Percentiles rank a stretch among this genome's conserved stretches.
Evolutionary conservation across 2,888 invertebrate genomes (phyloP).

Genomic region (Apamea monoglypha): DNA sequence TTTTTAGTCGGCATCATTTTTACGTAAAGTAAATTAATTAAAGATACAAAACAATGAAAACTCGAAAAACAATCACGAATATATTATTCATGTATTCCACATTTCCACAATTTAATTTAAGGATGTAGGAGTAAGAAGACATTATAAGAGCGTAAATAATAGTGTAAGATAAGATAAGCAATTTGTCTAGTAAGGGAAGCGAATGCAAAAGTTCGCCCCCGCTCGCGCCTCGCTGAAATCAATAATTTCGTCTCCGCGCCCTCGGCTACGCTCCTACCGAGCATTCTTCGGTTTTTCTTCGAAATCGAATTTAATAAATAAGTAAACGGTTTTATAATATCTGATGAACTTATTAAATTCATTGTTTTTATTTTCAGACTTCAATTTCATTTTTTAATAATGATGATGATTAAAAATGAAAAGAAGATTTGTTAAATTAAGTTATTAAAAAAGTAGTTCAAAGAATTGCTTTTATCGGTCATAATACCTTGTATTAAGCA

Average conservation of each 20-base stretch:
- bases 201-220: constrained; percentile 83
- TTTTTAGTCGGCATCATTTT: neutral
- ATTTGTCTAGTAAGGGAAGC: constrained; percentile 79
- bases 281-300: constrained; percentile 51
- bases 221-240: constrained; percentile 81
- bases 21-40: neutral
- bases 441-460: constrained; percentile 8
- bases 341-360: neutral
- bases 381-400: neutral
- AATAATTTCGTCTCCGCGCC: constrained; percentile 84
- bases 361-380: neutral
- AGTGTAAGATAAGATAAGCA: constrained; percentile 78
- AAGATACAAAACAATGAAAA: constrained; percentile 12
- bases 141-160: constrained; percentile 68
- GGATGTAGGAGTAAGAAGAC: constrained; percentile 27
- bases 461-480: constrained; percentile 14
- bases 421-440: neutral
- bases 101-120: constrained; percentile 39
- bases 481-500: constrained; percentile 23
- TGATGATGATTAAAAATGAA: no score
- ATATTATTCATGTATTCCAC: constrained; percentile 34
- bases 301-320: constrained; percentile 52
- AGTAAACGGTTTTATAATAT: constrained; percentile 33
- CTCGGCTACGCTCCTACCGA: constrained; percentile 58
- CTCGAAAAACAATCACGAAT: constrained; percentile 15